phyloP scores from a whole-genome alignment of 2,113 vertebrate species.

The Heterotilapia buettikoferi region DNA sequence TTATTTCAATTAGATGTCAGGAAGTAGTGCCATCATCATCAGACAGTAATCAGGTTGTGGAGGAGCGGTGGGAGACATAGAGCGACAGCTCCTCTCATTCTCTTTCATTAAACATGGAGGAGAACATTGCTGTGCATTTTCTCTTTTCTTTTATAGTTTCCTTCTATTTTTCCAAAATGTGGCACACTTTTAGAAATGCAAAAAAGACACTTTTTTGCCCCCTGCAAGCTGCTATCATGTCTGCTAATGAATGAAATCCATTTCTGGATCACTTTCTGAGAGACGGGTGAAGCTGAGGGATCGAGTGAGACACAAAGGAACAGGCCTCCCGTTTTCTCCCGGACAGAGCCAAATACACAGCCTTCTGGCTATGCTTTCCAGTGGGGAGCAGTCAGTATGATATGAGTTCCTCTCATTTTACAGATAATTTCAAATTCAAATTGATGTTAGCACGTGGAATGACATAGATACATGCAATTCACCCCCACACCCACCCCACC shows the following conservation, averaged over 20 bases:
- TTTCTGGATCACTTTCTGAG: conserved; percentile 38
- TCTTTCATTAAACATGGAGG: conserved; percentile 46
- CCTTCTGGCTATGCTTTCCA: neutral
- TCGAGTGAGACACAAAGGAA: conserved; percentile 22
- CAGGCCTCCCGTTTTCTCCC: conserved; percentile 21
- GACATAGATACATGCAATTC: neutral
- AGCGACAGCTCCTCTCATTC: conserved; percentile 39
- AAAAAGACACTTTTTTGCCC: neutral
- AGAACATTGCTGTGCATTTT: conserved; percentile 9
- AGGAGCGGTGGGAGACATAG: conserved; percentile 44
- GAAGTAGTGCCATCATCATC: conserved; percentile 59
- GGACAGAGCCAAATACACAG: conserved; percentile 11
- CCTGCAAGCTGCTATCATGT: conserved; percentile 32
- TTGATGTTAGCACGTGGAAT: neutral
- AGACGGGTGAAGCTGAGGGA: conserved; percentile 15
- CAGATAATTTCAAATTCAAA: neutral
- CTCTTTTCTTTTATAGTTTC: neutral
- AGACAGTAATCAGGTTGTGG: conserved; percentile 58
- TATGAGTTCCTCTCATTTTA: neutral
- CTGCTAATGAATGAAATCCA: conserved; percentile 45
- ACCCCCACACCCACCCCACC: neutral
- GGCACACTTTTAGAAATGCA: conserved; percentile 11
- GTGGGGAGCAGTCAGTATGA: neutral
- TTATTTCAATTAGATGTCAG: conserved; percentile 67
- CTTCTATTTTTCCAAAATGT: conserved; percentile 5